Evolutionary conservation across 2,888 invertebrate genomes (phyloP), one percentile per base, ranked within the genome.

Genomic region (Drosophila conformis): DNA sequence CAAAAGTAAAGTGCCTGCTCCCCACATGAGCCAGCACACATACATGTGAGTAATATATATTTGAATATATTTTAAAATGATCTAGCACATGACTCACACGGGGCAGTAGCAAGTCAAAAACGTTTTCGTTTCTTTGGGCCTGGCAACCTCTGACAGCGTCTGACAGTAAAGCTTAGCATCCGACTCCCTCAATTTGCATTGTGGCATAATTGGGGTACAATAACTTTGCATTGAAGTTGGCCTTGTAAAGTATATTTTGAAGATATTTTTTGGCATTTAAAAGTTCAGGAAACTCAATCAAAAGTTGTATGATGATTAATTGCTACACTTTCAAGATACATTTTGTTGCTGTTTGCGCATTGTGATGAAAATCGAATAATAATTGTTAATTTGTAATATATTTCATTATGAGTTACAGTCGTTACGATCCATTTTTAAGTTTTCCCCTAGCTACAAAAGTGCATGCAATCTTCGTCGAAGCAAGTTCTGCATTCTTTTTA

Each of bases 1-100:
- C 83, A 89, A 89, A 89, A 87, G 89, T 87, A 89, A 87, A 89
- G 89, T 89, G 87, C 74, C 74, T 78, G 82, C 66, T 73, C 46
- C 46, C 46, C 46, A 46, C 25, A 27, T 8, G 25, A 8, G 25
- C 25, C 46, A 15, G 46, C 15, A 25, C 66, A 74, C 35, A 63
- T 31, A 46, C 35, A 64, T 35, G 35, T 49, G 38, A 21, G 15
- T n/a, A 59, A 46, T 33, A 42, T 66, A 53, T 60, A 36, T 63
- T 58, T 76, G 48, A 42, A 60, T 65, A 63, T 58, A 48, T 62
- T 42, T 60, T 35, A 71, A 76, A 62, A 74, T 79, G 84, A 87
- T 82, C 72, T 87, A 81, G 73, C 82, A 82, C 84, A 84, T 87
- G 87, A 87, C 83, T 87, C 87, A 87, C 82, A 83, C 57, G 38